Evolutionary conservation across 2,888 invertebrate genomes (phyloP), one percentile per base, ranked within the genome.

Genomic region (Dasysyrphus albostriatus): DNA sequence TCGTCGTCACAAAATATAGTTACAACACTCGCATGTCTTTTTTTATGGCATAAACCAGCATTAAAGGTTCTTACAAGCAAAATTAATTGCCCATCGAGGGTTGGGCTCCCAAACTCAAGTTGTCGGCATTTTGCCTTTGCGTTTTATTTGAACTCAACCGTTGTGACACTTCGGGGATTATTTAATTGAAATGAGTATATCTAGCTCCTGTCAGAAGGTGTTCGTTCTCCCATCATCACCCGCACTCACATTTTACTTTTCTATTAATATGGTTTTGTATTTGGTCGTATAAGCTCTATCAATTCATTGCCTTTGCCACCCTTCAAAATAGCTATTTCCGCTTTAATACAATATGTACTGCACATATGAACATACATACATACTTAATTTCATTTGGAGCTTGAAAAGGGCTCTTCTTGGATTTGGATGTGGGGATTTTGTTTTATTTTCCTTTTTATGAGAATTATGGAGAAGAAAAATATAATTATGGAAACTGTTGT

Each of bases 1-100:
- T 37, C 59, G 37, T 56, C 19, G 39, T 61, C 61, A 59, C 58
- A 44, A 2, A 24, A 29, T 2, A 29, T 14, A 32, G 61, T 42
- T 10, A 61, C 61, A 47, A 29, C 69, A 39, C 79, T 67, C 54
- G 12, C 51, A 59, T 54, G 75, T 39, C 72, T 37, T 59, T 39
- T 69, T 81, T 81, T 73, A 77, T 81, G 61, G 56, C 67, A 81
- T 76, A 72, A 47, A 81, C 72, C 65, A 76, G 75, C 81, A 81
- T 73, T 73, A 69, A 81, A 76, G 84, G 81, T 72, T 54, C 16
- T 76, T 81, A 73, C 75, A 61, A 63, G 12, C 54, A 32, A 81
- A 80, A 80, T 81, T 85, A 85, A 85, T 85, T 77, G 84, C 81
- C 84, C 84, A 81, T 85, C 54, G 59, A 56, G 81, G 58, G 76